These are phyloP conservation scores for Bathynomus jamesi DNA, from an alignment of 1,140 invertebrate species.

Conservation along the genomic window DNA sequence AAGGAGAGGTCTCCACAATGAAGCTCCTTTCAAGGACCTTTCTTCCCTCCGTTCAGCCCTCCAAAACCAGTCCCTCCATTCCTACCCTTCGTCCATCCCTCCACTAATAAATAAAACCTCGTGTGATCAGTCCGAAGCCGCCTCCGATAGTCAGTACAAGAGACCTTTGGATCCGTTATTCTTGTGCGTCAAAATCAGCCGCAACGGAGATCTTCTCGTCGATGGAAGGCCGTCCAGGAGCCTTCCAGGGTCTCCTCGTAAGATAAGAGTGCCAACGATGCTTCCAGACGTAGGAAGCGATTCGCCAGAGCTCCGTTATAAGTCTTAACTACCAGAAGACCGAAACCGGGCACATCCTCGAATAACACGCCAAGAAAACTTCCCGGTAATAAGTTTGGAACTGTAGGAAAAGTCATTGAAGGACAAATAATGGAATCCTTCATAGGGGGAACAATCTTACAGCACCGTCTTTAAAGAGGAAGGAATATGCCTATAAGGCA, in stretches of 20 bases:
- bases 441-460: neutral
- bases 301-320: conserved; percentile 31
- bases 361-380: neutral
- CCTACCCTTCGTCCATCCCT: conserved; percentile 33
- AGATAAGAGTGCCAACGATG: conserved; percentile 31
- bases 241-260: conserved; percentile 30
- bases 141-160: conserved; percentile 1
- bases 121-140: no score
- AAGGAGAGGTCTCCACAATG: conserved; percentile 20
- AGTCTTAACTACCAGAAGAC: neutral
- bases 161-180: conserved; percentile 9
- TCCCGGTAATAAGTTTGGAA: no score
- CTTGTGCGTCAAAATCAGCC: conserved; percentile 27
- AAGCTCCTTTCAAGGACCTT: conserved; percentile 23
- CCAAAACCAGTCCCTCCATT: conserved; percentile 31
- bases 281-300: conserved; percentile 34
- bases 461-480: neutral
- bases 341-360: neutral
- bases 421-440: no score
- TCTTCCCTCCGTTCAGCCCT: conserved; percentile 30
- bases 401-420: no score
- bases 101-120: no score
- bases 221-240: conserved; percentile 28
- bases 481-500: neutral
- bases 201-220: conserved; percentile 15